Percentiles rank a stretch among this genome's conserved stretches.
Evolutionary conservation across 2,797 vertebrate genomes (phyloP).

Genomic region (Euthynnus affinis): DNA sequence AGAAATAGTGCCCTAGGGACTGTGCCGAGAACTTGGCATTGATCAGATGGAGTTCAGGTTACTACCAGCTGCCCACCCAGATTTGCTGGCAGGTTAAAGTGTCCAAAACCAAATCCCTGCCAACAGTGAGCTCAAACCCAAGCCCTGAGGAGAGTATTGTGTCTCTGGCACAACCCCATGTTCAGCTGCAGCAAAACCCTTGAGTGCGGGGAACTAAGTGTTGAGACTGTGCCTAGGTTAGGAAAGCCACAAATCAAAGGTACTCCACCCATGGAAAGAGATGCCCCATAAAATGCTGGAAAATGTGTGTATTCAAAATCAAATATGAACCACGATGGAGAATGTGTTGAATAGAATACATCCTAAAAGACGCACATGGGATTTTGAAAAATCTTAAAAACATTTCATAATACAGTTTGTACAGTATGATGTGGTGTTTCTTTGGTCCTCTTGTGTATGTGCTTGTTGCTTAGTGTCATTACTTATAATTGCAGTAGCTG

Average conservation of each 20-base stretch:
- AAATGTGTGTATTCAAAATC: slow-evolving; percentile 66
- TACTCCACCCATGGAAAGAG: slow-evolving; percentile 71
- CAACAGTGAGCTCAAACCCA: slow-evolving; percentile 79
- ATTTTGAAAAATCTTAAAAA: slow-evolving; percentile 26
- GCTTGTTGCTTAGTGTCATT: slow-evolving; percentile 23
- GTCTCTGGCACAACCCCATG: slow-evolving; percentile 76
- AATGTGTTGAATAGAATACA: slow-evolving; percentile 51
- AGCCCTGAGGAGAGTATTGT: slow-evolving; percentile 78
- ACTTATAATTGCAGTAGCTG: slow-evolving; percentile 14
- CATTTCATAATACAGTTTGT: neutral
- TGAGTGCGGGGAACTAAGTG: slow-evolving; percentile 60
- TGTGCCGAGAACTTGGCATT: slow-evolving; percentile 79
- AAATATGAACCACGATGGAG: slow-evolving; percentile 55
- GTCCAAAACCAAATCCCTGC: slow-evolving; percentile 79
- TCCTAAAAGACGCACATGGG: slow-evolving; percentile 35
- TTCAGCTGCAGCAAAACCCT: slow-evolving; percentile 70
- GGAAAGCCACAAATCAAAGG: slow-evolving; percentile 75
- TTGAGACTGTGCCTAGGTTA: slow-evolving; percentile 64
- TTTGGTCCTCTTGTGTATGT: neutral
- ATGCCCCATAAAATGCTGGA: slow-evolving; percentile 71
- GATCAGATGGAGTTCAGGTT: slow-evolving; percentile 78
- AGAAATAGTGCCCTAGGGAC: slow-evolving; percentile 79
- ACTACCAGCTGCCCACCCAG: slow-evolving; percentile 86
- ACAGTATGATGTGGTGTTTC: neutral
- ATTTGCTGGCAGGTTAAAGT: slow-evolving; percentile 81